phyloP scores from a whole-genome alignment of 1,140 invertebrate genomes.

The Drosophila sturtevanti region DNA sequence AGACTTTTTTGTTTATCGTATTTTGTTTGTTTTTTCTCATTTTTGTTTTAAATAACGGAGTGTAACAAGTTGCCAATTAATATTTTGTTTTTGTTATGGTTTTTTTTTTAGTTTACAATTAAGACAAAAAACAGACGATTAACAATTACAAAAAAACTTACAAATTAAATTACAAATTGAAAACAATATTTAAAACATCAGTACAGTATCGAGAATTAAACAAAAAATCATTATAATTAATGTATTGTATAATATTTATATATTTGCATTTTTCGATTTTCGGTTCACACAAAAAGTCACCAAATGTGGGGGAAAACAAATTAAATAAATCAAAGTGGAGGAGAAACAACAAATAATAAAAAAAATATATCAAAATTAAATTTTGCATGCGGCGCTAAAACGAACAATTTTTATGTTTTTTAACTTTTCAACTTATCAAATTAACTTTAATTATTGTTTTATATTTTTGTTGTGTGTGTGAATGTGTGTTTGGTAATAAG shows the following conservation, averaged over 20 bases:
- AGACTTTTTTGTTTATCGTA: neutral
- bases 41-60: constrained; percentile 47
- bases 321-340: constrained; percentile 45
- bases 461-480: constrained; percentile 20
- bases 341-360: constrained; percentile 36
- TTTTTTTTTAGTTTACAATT: constrained; percentile 71
- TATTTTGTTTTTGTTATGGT: constrained; percentile 38
- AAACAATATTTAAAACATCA: constrained; percentile 78
- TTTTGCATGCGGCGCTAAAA: constrained; percentile 56
- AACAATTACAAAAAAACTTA: constrained; percentile 72
- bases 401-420: constrained; percentile 22
- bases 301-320: constrained; percentile 57
- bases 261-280: constrained; percentile 66
- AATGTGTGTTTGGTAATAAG: constrained; percentile 62
- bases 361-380: constrained; percentile 50
- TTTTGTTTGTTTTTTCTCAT: constrained; percentile 19
- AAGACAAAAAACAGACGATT: constrained; percentile 69
- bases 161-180: constrained; percentile 76
- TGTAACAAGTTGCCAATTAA: constrained; percentile 74
- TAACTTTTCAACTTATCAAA: constrained; percentile 38
- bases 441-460: constrained; percentile 38
- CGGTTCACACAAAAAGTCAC: constrained; percentile 55
- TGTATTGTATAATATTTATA: constrained; percentile 59
- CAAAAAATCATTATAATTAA: constrained; percentile 67
- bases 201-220: constrained; percentile 76